A percentile compares a stretch with the other conserved stretches of the same genome.
phyloP scores from a whole-genome alignment of 1,140 invertebrate genomes.

The Chironomus tepperi region DNA sequence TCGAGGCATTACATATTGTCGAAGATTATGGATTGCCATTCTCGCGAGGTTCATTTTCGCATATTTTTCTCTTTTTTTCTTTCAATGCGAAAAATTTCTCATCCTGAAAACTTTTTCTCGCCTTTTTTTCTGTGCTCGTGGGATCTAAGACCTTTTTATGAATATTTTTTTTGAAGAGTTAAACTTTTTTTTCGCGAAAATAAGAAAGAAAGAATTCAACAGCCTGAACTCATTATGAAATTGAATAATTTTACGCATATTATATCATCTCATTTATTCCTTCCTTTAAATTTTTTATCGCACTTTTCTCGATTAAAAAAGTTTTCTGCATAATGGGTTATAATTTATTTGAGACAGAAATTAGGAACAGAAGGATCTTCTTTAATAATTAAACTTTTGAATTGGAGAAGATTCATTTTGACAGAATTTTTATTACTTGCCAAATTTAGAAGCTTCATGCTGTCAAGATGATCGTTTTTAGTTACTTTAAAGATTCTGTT shows the following conservation, averaged over 20 bases:
- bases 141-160: neutral
- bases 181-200: neutral
- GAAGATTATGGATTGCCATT: neutral
- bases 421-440: too few species aligned
- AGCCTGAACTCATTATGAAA: slow-evolving; percentile 7
- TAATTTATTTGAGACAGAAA: too few species aligned
- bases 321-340: too few species aligned
- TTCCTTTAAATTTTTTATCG: neutral
- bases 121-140: neutral
- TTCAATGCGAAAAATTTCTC: neutral
- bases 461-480: too few species aligned
- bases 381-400: too few species aligned
- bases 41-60: neutral
- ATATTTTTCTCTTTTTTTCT: neutral
- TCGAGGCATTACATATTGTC: neutral
- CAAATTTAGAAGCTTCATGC: too few species aligned
- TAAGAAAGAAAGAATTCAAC: neutral
- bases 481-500: too few species aligned
- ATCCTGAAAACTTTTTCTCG: neutral
- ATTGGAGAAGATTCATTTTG: too few species aligned
- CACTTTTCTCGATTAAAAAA: too few species aligned
- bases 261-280: neutral
- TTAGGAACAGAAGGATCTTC: too few species aligned
- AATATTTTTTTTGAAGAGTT: too few species aligned
- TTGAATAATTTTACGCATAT: slow-evolving; percentile 14